Evolutionary conservation across 2,113 vertebrate species (phyloP).

Genomic region (Myotis yumanensis): DNA sequence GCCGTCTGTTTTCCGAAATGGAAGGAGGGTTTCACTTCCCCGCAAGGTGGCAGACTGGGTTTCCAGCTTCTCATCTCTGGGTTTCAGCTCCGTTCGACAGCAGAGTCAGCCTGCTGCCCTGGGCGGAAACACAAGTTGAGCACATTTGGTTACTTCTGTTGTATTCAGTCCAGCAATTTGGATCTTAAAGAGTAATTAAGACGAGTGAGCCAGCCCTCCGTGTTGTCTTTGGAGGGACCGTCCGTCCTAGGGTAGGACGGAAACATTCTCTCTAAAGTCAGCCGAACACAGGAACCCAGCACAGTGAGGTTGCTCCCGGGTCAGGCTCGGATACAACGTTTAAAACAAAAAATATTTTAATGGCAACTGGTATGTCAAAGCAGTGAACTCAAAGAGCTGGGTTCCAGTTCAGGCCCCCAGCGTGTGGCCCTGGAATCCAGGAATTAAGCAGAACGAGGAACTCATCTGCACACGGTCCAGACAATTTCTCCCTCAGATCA

Average conservation of each 20-base stretch:
- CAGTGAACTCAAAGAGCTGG: not conserved
- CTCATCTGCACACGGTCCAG: not conserved
- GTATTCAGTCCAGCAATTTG: slow-evolving; percentile 52
- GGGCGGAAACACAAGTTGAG: slow-evolving; percentile 5
- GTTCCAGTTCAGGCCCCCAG: not conserved
- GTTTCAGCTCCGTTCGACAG: slow-evolving; percentile 40
- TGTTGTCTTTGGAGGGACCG: not conserved
- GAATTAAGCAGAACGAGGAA: not conserved
- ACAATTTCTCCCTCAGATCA: not conserved
- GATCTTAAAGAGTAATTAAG: slow-evolving; percentile 48
- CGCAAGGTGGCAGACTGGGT: fast-evolving
- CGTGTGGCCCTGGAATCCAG: not conserved
- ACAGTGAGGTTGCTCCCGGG: not conserved
- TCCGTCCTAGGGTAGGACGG: not conserved
- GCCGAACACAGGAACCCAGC: not conserved
- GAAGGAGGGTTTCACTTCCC: not conserved
- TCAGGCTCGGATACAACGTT: not conserved
- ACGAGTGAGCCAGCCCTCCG: not conserved
- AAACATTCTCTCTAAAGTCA: not conserved
- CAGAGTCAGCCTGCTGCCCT: slow-evolving; percentile 20
- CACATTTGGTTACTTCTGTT: not conserved
- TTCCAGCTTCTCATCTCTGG: slow-evolving; percentile 22
- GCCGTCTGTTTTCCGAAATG: not conserved
- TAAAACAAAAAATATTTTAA: not conserved
- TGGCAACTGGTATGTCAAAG: not conserved